These are phyloP conservation scores for Chrysochloris asiatica DNA, from an alignment of 2,113 vertebrate species.

Conservation along the genomic window DNA sequence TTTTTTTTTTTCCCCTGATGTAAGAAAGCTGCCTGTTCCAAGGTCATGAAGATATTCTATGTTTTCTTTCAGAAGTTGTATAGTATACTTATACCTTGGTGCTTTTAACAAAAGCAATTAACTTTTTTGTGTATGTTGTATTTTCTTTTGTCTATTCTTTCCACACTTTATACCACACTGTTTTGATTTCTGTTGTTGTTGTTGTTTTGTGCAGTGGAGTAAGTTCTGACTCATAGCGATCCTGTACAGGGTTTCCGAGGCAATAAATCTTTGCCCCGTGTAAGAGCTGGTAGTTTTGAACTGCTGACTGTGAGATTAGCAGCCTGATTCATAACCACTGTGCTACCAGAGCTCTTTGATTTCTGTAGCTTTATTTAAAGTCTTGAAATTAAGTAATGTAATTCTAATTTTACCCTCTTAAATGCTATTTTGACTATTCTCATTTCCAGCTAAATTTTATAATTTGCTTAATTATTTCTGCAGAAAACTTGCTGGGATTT, in stretches of 20 bases:
- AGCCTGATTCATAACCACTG: too few species aligned
- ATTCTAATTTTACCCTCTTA: not conserved
- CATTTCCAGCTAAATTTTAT: not conserved
- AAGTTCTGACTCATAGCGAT: too few species aligned
- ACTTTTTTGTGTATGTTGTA: too few species aligned
- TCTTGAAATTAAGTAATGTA: not conserved
- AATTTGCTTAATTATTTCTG: not conserved
- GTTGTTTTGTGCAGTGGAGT: too few species aligned
- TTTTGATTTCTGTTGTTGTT: not conserved
- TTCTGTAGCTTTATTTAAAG: not conserved
- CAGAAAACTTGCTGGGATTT: not conserved
- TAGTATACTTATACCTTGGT: not conserved
- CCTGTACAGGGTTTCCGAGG: too few species aligned
- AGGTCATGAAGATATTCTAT: not conserved
- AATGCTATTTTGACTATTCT: not conserved
- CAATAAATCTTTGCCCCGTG: too few species aligned
- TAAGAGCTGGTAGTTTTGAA: too few species aligned
- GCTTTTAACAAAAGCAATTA: not conserved
- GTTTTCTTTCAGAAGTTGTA: not conserved
- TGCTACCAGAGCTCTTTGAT: too few species aligned
- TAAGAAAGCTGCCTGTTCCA: too few species aligned
- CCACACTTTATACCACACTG: not conserved
- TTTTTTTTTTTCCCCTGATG: not conserved
- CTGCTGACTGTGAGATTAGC: too few species aligned
- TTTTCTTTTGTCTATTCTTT: not conserved